Conservation (phyloP, 2,113 vertebrate genomes). For the Myotis lucifugus region DNA sequence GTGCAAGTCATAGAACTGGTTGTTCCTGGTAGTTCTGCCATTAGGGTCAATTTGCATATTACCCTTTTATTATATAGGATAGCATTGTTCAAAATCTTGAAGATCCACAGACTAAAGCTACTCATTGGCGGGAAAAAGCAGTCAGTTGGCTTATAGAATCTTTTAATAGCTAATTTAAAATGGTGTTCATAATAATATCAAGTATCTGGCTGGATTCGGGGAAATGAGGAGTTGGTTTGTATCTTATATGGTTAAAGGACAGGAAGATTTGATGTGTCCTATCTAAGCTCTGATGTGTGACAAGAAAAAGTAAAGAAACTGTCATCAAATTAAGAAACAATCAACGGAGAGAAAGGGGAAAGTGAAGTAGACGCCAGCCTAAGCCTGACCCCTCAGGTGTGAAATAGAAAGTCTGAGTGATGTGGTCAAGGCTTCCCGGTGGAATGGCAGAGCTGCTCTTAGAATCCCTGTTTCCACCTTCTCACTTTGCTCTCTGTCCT, state of each 20-base stretch:
- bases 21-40: no score
- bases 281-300: neutral
- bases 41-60: no score
- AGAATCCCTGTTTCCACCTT: no score
- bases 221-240: neutral
- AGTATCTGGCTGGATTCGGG: neutral
- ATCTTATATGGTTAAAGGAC: neutral
- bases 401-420: neutral
- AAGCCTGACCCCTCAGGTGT: fast-evolving
- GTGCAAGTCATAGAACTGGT: no score
- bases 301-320: neutral
- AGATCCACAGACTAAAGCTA: neutral
- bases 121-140: neutral
- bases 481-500: neutral
- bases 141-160: neutral
- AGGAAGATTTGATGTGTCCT: neutral
- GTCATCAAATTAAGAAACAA: neutral
- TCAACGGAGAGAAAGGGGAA: neutral
- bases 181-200: neutral
- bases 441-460: neutral
- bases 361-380: neutral
- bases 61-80: no score
- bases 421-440: neutral
- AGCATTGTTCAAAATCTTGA: neutral
- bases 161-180: neutral